phyloP scores from a whole-genome alignment of 2,888 invertebrate genomes.

The Drosophila rubida region DNA sequence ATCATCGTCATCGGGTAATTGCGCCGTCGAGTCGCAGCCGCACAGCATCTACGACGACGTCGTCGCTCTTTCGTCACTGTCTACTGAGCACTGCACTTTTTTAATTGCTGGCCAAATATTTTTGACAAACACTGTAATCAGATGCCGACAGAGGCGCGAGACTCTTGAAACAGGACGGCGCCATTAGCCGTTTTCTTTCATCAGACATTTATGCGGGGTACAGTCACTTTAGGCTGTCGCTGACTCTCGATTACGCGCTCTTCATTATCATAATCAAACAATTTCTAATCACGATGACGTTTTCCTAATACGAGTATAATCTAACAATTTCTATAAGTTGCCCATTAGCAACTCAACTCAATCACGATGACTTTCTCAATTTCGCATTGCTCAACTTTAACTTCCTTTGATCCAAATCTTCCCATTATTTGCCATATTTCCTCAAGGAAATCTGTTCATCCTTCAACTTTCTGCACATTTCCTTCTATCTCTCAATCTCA shows the following conservation, averaged over 20 bases:
- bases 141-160: conserved; percentile 41
- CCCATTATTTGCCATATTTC: too few relatives aligned
- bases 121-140: conserved; percentile 76
- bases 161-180: conserved; percentile 35
- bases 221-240: neutral
- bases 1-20: conserved; percentile 13
- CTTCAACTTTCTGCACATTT: neutral
- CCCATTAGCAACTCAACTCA: too few relatives aligned
- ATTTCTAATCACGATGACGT: too few relatives aligned
- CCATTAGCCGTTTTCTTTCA: conserved; percentile 35
- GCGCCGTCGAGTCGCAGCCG: conserved; percentile 14
- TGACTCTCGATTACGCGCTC: neutral
- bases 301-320: too few relatives aligned
- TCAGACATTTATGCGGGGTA: conserved; percentile 29
- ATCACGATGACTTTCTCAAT: too few relatives aligned
- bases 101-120: conserved; percentile 76
- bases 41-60: conserved; percentile 7
- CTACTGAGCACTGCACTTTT: conserved; percentile 76
- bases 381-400: too few relatives aligned
- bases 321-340: too few relatives aligned
- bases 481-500: too few relatives aligned
- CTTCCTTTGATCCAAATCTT: too few relatives aligned
- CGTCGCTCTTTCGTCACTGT: conserved; percentile 49
- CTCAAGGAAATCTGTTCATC: neutral
- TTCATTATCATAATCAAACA: too few relatives aligned